phyloP scores from a whole-genome alignment of 2,888 invertebrate species.

The Vesta saturnalis region DNA sequence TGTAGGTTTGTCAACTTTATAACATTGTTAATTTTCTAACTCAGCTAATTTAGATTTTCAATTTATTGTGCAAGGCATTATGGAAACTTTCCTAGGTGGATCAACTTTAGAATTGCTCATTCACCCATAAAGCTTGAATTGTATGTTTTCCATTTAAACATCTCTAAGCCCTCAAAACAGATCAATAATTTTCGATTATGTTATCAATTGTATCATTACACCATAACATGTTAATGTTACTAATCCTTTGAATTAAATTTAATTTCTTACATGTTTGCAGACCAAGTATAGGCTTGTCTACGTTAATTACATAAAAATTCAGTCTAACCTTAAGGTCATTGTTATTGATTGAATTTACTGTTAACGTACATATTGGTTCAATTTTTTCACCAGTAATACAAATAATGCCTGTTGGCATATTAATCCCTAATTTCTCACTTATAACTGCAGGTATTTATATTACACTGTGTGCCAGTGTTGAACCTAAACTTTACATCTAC shows the following conservation, averaged over 20 bases:
- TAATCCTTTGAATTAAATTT: constrained; percentile 24
- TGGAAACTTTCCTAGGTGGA: constrained; percentile 41
- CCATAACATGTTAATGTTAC: too few species aligned
- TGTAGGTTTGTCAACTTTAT: constrained; percentile 19
- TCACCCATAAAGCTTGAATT: too few species aligned
- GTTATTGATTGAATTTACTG: constrained; percentile 19
- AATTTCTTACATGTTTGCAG: constrained; percentile 12
- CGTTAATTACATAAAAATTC: constrained; percentile 24
- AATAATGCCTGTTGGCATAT: background rate
- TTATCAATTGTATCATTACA: too few species aligned
- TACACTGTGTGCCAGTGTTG: too few species aligned
- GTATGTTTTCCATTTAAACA: constrained; percentile 35
- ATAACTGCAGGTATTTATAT: background rate
- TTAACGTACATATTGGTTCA: too few species aligned
- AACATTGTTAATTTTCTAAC: too few species aligned
- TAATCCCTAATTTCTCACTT: too few species aligned
- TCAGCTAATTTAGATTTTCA: too few species aligned
- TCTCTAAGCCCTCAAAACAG: constrained; percentile 42
- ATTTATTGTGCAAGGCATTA: constrained; percentile 35
- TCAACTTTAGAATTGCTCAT: too few species aligned
- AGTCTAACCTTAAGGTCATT: constrained; percentile 14
- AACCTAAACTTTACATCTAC: background rate
- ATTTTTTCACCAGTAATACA: background rate
- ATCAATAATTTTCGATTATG: too few species aligned
- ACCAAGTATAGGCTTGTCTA: constrained; percentile 3